phyloP scores from a whole-genome alignment of 64 coral and sea anemone genomes.

The Actinia equina region DNA sequence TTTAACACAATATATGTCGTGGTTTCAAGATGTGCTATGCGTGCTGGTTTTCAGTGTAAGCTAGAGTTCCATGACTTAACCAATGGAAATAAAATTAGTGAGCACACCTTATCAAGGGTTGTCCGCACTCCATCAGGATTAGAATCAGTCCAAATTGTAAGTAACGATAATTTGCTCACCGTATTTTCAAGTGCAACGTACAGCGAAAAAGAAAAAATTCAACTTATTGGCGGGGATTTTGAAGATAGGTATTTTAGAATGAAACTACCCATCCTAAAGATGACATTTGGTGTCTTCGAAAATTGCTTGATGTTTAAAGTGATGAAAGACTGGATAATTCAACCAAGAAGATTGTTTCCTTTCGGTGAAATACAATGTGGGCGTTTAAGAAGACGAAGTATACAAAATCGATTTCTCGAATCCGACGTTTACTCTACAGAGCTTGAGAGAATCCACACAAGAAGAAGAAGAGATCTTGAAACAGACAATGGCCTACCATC shows the following conservation, averaged over 20 bases:
- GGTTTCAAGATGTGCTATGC: slow-evolving; percentile 62
- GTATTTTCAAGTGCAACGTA: slow-evolving; percentile 88
- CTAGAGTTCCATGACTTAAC: slow-evolving; percentile 80
- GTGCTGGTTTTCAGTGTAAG: slow-evolving; percentile 77
- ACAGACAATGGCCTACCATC: slow-evolving; percentile 25
- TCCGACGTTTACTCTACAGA: slow-evolving; percentile 78
- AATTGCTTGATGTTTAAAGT: slow-evolving; percentile 83
- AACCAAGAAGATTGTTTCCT: slow-evolving; percentile 64
- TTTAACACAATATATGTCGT: slow-evolving; percentile 76
- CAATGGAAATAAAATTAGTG: slow-evolving; percentile 36
- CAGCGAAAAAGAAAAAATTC: slow-evolving; percentile 86
- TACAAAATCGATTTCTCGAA: slow-evolving; percentile 61
- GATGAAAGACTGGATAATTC: slow-evolving; percentile 55
- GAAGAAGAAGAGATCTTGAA: slow-evolving; percentile 7
- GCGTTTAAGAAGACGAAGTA: slow-evolving; percentile 56
- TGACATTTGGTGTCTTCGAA: slow-evolving; percentile 73
- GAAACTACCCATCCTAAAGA: slow-evolving; percentile 86
- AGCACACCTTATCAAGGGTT: slow-evolving; percentile 69
- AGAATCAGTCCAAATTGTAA: slow-evolving; percentile 68
- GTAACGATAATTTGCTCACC: slow-evolving; percentile 46
- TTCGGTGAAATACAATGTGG: slow-evolving; percentile 73
- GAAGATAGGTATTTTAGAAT: slow-evolving; percentile 92
- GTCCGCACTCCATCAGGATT: slow-evolving; percentile 90
- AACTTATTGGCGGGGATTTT: slow-evolving; percentile 80
- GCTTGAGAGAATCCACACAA: slow-evolving; percentile 51